phyloP scores from a whole-genome alignment of 2,888 invertebrate species.

The Ashinkailepas kermadecensis region DNA sequence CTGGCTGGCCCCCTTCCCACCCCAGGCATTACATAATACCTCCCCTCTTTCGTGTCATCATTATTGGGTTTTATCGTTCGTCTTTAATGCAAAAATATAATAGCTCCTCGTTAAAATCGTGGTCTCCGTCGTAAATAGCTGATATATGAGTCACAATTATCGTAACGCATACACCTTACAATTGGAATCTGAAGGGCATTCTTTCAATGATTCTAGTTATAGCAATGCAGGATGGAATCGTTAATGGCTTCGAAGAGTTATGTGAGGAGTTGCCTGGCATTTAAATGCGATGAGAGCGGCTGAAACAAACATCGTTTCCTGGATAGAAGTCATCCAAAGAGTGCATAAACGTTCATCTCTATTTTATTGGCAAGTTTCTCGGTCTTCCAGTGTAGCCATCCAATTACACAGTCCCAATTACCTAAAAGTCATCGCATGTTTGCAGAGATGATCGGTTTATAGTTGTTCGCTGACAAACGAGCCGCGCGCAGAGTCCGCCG shows the following conservation, averaged over 20 bases:
- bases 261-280: slow-evolving; percentile 4
- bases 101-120: slow-evolving; percentile 21
- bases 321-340: background rate
- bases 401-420: slow-evolving; percentile 21
- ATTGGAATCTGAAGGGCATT: slow-evolving; percentile 15
- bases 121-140: slow-evolving; percentile 20
- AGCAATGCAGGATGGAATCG: background rate
- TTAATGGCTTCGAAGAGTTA: slow-evolving; percentile 7
- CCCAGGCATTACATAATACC: slow-evolving; percentile 1
- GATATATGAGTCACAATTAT: slow-evolving; percentile 22
- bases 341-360: background rate
- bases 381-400: background rate
- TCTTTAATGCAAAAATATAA: slow-evolving; percentile 23
- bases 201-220: slow-evolving; percentile 22
- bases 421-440: background rate
- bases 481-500: background rate
- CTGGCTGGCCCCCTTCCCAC: background rate
- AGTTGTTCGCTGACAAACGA: background rate
- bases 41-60: slow-evolving; percentile 22
- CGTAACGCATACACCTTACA: slow-evolving; percentile 21
- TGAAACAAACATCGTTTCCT: background rate
- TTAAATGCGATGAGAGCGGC: background rate
- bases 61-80: slow-evolving; percentile 20
- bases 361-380: background rate
- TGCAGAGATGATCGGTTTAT: slow-evolving; percentile 19